Percentiles rank a stretch among this genome's conserved stretches.
phyloP scores from a whole-genome alignment of 2,888 invertebrate genomes.

The Oscheius sp. region DNA sequence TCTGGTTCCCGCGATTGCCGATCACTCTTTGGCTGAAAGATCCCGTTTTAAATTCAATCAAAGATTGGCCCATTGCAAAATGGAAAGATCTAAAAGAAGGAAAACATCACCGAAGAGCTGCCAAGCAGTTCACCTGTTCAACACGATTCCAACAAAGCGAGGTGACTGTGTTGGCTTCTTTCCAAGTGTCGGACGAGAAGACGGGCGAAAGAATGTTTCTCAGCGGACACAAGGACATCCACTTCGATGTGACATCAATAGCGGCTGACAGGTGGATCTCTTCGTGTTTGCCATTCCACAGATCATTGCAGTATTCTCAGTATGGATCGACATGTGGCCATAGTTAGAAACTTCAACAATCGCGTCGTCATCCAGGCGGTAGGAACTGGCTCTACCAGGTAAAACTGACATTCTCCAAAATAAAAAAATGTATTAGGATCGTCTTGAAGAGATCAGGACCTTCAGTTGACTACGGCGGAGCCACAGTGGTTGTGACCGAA shows the following conservation, averaged over 20 bases:
- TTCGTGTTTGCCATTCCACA: neutral
- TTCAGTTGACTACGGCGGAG: slow-evolving; percentile 50
- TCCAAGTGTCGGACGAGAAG: slow-evolving; percentile 64
- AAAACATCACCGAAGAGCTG: slow-evolving; percentile 46
- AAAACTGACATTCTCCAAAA: neutral
- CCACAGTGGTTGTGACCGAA: slow-evolving; percentile 42
- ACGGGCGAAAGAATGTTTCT: slow-evolving; percentile 66
- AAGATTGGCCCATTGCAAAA: slow-evolving; percentile 63
- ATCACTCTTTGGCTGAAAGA: slow-evolving; percentile 56
- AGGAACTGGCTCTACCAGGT: slow-evolving; percentile 51
- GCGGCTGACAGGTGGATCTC: slow-evolving; percentile 28
- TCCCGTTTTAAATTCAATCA: slow-evolving; percentile 43
- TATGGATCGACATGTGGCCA: slow-evolving; percentile 42
- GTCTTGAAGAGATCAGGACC: slow-evolving; percentile 47
- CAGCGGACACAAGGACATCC: slow-evolving; percentile 56
- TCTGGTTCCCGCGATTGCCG: slow-evolving; percentile 70
- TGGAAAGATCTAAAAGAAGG: slow-evolving; percentile 59
- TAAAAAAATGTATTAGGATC: slow-evolving; percentile 34
- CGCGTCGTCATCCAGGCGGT: slow-evolving; percentile 54
- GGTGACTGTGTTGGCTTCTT: slow-evolving; percentile 57
- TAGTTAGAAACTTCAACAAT: slow-evolving; percentile 46
- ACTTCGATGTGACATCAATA: slow-evolving; percentile 67
- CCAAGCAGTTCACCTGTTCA: slow-evolving; percentile 64
- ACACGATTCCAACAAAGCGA: slow-evolving; percentile 65
- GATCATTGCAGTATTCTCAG: slow-evolving; percentile 15